A percentile compares a stretch with the other conserved stretches of the same genome.
These are phyloP conservation scores for Ypsolopha sequella DNA, from an alignment of 2,888 invertebrate species.

Conservation along the genomic window DNA sequence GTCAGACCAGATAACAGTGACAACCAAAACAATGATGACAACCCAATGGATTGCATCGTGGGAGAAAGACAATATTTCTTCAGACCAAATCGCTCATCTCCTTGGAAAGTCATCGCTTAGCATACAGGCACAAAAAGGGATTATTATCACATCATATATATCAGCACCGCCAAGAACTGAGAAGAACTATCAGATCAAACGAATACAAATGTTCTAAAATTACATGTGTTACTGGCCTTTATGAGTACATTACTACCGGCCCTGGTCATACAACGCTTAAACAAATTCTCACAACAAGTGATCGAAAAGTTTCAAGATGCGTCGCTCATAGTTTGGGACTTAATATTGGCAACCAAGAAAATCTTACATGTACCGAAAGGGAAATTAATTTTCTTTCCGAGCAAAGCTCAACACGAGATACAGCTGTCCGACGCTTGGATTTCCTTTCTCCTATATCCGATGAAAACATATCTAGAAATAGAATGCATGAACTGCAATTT, in stretches of 20 bases:
- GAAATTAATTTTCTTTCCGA: neutral
- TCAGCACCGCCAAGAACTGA: slow-evolving; percentile 9
- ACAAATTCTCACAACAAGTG: slow-evolving; percentile 7
- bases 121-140: neutral
- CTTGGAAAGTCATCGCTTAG: neutral
- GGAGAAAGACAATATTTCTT: too few species aligned
- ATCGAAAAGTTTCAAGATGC: neutral
- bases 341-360: neutral
- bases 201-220: slow-evolving; percentile 9
- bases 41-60: too few species aligned
- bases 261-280: slow-evolving; percentile 7
- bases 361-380: neutral
- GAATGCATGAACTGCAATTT: neutral
- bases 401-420: neutral
- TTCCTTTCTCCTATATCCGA: neutral
- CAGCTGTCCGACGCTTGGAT: neutral
- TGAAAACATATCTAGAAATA: neutral
- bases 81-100: too few species aligned
- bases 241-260: slow-evolving; percentile 11
- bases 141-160: slow-evolving; percentile 8
- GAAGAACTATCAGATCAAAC: slow-evolving; percentile 8
- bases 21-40: too few species aligned
- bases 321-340: neutral
- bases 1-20: too few species aligned
- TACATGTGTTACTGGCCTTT: slow-evolving; percentile 11